Base-by-base conservation (phyloP, 2,888 invertebrate species). In the Mythimna lalbum region DNA sequence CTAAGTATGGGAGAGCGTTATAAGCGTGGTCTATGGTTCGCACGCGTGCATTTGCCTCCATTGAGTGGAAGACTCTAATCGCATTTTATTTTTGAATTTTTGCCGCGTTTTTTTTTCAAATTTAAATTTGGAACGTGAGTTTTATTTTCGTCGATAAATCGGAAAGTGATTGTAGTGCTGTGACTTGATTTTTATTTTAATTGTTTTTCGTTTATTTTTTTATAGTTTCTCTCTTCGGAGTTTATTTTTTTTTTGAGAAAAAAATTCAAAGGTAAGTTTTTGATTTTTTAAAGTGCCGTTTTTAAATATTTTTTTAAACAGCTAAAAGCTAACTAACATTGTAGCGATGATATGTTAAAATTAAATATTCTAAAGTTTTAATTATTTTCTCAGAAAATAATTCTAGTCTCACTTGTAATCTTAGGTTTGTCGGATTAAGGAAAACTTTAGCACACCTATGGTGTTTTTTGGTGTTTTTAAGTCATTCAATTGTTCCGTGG, bases 41-140 rank as follows among this genome's bases (percentile, higher is more conserved):
- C 85, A 85, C 85, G 86, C 80, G 86, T 86, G 81, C 86, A 87
- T 87, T 86, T 82, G 86, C 77, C 81, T 86, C 74, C 82, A 85
- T 84, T 78, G 74, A 80, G 87, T 85, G 80, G 81, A 78, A 81
- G 84, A 81, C 82, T 85, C 81, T 75, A 68, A 85, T 82, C 88
- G 87, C 80, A 87, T 87, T 86, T 83, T 78, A 84, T 69, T 73
- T 85, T 82, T 66, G 33, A 75, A 76, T 66, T 61, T 74, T 85
- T 76, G 65, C 60, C 83, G 85, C 76, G 70, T 69, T 77, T 82
- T 36, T 77, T 82, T 87, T 85, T 70, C 57, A 82, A 84, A 75
- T 27, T 57, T 1, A 84, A 0, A 84, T 82, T 84, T 86, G 52
- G 74, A 85, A 84, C 78, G 86, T 87, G 86, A 87, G 87, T 89